Percentiles rank a stretch among this genome's conserved stretches.
Evolutionary conservation across 2,113 vertebrate genomes (phyloP).

Genomic region (Otus sunia): DNA sequence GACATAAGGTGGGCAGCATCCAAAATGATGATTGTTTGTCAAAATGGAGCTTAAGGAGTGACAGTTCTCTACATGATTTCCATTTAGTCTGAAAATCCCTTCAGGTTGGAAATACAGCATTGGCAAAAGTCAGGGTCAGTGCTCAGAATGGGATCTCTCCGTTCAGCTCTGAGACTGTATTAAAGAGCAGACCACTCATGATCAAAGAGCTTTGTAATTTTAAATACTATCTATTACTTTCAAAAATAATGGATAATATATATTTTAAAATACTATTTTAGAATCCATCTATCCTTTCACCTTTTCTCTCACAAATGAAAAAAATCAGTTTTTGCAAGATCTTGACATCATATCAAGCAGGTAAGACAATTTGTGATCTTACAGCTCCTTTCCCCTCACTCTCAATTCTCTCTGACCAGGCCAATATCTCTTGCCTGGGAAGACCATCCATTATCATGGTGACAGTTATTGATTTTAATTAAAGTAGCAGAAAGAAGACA

Average conservation of each 20-base stretch:
- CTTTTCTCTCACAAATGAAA: neutral
- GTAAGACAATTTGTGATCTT: neutral
- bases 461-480: slow-evolving; percentile 66
- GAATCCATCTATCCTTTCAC: neutral
- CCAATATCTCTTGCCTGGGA: neutral
- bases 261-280: too few relatives aligned
- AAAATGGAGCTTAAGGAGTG: neutral
- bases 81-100: neutral
- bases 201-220: neutral
- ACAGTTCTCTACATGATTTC: neutral
- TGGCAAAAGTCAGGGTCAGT: neutral
- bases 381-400: neutral
- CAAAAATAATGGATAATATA: too few relatives aligned
- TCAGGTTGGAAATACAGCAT: neutral
- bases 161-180: neutral
- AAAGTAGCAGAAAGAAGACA: slow-evolving; percentile 13
- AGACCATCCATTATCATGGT: slow-evolving; percentile 19
- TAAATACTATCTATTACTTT: neutral
- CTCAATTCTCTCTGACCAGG: neutral
- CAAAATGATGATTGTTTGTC: neutral
- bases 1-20: neutral
- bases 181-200: neutral
- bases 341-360: neutral
- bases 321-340: neutral
- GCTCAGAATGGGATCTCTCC: neutral